These are phyloP conservation scores for Ctenicera cuprea DNA, from an alignment of 2,888 invertebrate genomes.

Conservation along the genomic window DNA sequence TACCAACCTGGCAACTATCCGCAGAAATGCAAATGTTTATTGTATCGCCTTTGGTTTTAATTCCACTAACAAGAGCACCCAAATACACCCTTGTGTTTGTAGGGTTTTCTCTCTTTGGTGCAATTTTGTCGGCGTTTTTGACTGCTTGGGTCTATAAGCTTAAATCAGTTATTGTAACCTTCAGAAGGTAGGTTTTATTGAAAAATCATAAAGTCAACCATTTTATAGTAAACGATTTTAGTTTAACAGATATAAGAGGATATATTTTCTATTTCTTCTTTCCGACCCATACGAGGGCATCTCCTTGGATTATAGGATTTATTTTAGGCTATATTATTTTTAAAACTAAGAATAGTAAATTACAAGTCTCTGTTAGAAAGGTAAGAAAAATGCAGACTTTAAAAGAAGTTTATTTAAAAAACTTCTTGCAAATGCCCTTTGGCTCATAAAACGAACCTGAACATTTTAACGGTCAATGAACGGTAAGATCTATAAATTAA, in stretches of 20 bases:
- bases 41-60: constrained; percentile 75
- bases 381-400: constrained; percentile 12
- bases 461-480: no score
- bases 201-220: background rate
- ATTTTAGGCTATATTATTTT: constrained; percentile 61
- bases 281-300: constrained; percentile 62
- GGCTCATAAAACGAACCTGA: no score
- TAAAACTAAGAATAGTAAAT: constrained; percentile 47
- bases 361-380: constrained; percentile 12
- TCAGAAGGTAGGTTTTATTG: constrained; percentile 16
- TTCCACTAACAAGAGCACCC: constrained; percentile 66
- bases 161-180: constrained; percentile 61
- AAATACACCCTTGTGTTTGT: background rate
- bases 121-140: background rate
- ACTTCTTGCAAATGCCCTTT: no score
- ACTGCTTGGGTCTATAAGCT: constrained; percentile 3
- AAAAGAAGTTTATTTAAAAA: no score
- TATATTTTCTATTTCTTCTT: constrained; percentile 56
- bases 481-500: no score
- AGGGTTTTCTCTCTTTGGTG: background rate
- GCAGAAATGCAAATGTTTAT: constrained; percentile 77
- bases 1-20: constrained; percentile 77
- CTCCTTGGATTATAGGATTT: constrained; percentile 65
- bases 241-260: constrained; percentile 45
- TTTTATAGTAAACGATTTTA: constrained; percentile 31